Evolutionary conservation across 2,797 vertebrate species (phyloP).

Genomic region (Apogon talboti): DNA sequence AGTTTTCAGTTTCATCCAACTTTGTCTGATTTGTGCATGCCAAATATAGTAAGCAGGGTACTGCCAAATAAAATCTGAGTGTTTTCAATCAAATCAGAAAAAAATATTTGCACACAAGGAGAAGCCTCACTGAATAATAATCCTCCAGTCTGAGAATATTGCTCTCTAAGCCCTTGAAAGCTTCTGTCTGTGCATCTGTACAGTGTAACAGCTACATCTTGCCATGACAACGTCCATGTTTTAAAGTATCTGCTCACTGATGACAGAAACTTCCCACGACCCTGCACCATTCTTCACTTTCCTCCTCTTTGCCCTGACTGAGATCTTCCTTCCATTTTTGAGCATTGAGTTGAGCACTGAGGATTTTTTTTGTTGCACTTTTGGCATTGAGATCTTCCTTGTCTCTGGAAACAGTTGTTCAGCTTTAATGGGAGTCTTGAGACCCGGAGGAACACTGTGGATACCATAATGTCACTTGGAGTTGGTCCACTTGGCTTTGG

Average conservation of each 20-base stretch:
- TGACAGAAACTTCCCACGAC: conserved; percentile 76
- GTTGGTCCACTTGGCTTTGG: conserved; percentile 50
- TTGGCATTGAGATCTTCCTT: conserved; percentile 28
- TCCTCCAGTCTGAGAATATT: conserved; percentile 36
- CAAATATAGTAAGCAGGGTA: not conserved
- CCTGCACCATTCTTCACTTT: conserved; percentile 54
- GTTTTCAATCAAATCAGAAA: conserved; percentile 38
- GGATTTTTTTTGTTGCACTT: conserved; percentile 28
- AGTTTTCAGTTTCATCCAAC: too few species aligned
- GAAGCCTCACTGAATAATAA: conserved; percentile 24
- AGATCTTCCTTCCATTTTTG: conserved; percentile 40
- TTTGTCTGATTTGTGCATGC: too few species aligned
- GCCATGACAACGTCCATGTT: conserved; percentile 54
- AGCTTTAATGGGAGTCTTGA: conserved; percentile 52
- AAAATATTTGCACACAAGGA: conserved; percentile 4
- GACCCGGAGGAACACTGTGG: conserved; percentile 53
- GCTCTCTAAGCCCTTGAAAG: conserved; percentile 32
- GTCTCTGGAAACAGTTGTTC: conserved; percentile 53
- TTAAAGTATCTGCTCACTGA: conserved; percentile 43
- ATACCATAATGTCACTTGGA: conserved; percentile 58
- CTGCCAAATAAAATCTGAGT: conserved; percentile 35
- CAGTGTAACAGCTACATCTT: conserved; percentile 54
- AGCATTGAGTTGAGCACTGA: conserved; percentile 26
- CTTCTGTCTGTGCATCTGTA: conserved; percentile 60
- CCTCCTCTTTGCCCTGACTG: conserved; percentile 39